Conservation (phyloP, 2,113 vertebrate genomes). For the Clarias batrachus region DNA sequence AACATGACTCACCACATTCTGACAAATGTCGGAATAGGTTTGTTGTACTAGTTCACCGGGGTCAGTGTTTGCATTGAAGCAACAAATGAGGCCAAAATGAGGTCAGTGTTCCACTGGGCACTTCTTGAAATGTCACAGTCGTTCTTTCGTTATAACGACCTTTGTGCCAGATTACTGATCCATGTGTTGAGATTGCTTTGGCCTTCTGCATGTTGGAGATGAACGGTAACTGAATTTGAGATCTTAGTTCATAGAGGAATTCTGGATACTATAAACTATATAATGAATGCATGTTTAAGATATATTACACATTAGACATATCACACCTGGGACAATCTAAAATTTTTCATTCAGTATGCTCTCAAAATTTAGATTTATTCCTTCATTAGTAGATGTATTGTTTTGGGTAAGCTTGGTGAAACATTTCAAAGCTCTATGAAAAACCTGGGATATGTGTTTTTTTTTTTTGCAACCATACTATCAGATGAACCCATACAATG, state of each 20-base stretch:
- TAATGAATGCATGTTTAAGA: not conserved
- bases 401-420: not conserved
- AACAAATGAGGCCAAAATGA: not conserved
- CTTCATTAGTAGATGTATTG: not conserved
- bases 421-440: constrained; percentile 23
- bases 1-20: constrained; percentile 34
- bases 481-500: constrained; percentile 6
- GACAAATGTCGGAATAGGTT: not conserved
- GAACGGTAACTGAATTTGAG: not conserved
- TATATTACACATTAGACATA: too few species aligned
- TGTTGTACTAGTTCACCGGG: constrained; percentile 1
- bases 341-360: not conserved
- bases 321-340: too few species aligned
- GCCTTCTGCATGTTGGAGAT: not conserved
- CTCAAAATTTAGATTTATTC: not conserved
- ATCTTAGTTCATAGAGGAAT: not conserved
- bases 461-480: not conserved
- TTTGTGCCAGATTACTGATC: not conserved
- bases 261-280: not conserved
- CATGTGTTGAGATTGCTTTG: not conserved
- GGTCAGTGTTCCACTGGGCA: constrained; percentile 11
- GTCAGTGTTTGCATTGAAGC: constrained; percentile 22
- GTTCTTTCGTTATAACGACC: not conserved
- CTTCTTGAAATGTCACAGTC: not conserved
- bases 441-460: not conserved